phyloP scores from a whole-genome alignment of 2,888 invertebrate species.

The Polydesmus complanatus region DNA sequence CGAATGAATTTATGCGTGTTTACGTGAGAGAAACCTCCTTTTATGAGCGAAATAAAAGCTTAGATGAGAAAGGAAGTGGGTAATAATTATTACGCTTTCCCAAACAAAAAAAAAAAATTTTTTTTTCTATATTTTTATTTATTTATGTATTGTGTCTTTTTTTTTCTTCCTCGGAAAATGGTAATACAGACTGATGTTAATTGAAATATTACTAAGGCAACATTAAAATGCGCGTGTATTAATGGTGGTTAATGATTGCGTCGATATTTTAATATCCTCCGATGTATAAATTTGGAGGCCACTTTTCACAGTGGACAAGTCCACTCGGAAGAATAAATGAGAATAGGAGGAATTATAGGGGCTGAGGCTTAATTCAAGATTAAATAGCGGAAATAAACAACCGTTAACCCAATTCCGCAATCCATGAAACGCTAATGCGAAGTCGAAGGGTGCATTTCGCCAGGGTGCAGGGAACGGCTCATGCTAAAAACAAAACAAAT shows the following conservation, averaged over 20 bases:
- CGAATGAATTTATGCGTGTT: not conserved
- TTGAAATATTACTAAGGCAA: too few relatives aligned
- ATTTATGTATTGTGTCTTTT: too few relatives aligned
- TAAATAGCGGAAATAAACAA: not conserved
- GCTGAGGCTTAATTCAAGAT: not conserved
- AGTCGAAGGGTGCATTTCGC: too few relatives aligned
- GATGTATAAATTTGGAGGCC: not conserved
- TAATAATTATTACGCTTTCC: not conserved
- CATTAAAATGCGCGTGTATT: too few relatives aligned
- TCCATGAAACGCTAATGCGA: not conserved
- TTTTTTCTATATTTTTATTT: too few relatives aligned
- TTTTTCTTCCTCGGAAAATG: too few relatives aligned
- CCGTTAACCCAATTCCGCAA: not conserved
- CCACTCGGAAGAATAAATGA: not conserved
- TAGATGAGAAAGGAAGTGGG: not conserved
- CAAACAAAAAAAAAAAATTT: too few relatives aligned
- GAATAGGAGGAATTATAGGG: not conserved
- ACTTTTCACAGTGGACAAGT: not conserved
- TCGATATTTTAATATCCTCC: too few relatives aligned
- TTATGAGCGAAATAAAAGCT: not conserved
- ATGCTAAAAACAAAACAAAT: too few relatives aligned
- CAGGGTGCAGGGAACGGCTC: too few relatives aligned
- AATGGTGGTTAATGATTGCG: too few relatives aligned
- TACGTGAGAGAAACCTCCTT: not conserved
- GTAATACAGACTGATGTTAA: too few relatives aligned